Evolutionary conservation across 1,140 invertebrate species (phyloP).

Genomic region (Micrasema longulum): DNA sequence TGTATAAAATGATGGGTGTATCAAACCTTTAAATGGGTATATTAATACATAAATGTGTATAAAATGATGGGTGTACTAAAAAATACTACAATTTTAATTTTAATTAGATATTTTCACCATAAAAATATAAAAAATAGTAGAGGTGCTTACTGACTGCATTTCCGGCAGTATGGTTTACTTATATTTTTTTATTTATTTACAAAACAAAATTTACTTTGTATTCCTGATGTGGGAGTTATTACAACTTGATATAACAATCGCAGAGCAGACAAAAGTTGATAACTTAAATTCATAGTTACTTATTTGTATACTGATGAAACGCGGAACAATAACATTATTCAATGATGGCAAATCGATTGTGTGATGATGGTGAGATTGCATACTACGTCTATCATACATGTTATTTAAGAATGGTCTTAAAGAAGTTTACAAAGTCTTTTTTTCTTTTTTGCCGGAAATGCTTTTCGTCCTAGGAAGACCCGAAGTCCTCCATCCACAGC

Average conservation of each 20-base stretch:
- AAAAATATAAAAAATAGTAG: constrained; percentile 32
- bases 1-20: constrained; percentile 8
- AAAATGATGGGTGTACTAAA: background rate
- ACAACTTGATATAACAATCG: too few species aligned
- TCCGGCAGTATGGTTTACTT: constrained; percentile 38
- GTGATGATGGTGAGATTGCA: background rate
- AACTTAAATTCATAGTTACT: too few species aligned
- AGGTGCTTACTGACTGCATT: constrained; percentile 39
- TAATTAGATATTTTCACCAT: too few species aligned
- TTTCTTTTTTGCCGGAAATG: constrained; percentile 53
- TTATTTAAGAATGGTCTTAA: constrained; percentile 47
- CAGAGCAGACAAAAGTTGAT: too few species aligned
- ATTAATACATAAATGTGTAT: constrained; percentile 10
- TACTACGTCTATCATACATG: background rate
- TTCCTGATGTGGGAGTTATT: too few species aligned
- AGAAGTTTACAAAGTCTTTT: constrained; percentile 41
- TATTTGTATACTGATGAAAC: too few species aligned
- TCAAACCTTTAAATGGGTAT: constrained; percentile 2
- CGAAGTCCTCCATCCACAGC: constrained; percentile 97
- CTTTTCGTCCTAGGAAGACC: constrained; percentile 73
- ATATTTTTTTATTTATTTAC: too few species aligned
- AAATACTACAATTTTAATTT: too few species aligned
- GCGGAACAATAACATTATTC: too few species aligned
- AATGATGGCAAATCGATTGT: too few species aligned
- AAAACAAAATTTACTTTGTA: too few species aligned